Evolutionary conservation across 2,797 vertebrate species (phyloP).

Genomic region (Pelobates cultripes): DNA sequence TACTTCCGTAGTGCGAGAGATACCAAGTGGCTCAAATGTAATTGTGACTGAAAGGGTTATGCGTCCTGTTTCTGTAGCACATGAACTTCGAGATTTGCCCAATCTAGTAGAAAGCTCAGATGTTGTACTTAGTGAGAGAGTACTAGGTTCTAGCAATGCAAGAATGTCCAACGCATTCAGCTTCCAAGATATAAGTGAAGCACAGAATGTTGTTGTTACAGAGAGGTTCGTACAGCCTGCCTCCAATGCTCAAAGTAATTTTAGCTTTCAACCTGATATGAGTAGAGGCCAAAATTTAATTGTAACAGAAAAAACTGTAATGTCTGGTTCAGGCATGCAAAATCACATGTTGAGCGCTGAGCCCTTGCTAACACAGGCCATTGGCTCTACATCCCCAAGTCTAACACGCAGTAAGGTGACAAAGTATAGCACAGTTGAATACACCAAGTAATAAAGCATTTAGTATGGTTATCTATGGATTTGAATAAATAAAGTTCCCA

Average conservation of each 20-base stretch:
- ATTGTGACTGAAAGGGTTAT: slow-evolving; percentile 76
- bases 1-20: slow-evolving; percentile 62
- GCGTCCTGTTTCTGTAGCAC: slow-evolving; percentile 41
- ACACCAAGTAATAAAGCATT: slow-evolving; percentile 66
- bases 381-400: slow-evolving; percentile 66
- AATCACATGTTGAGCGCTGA: slow-evolving; percentile 37
- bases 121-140: slow-evolving; percentile 74
- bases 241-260: slow-evolving; percentile 57
- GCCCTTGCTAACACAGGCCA: slow-evolving; percentile 66
- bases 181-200: slow-evolving; percentile 63
- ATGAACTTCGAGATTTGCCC: slow-evolving; percentile 66
- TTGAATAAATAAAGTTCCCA: not conserved
- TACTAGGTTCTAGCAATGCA: slow-evolving; percentile 69
- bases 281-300: slow-evolving; percentile 58
- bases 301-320: slow-evolving; percentile 62
- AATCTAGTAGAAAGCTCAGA: slow-evolving; percentile 74
- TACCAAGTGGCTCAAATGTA: slow-evolving; percentile 73
- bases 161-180: slow-evolving; percentile 64
- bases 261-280: slow-evolving; percentile 64
- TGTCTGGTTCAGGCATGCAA: slow-evolving; percentile 64
- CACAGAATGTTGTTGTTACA: slow-evolving; percentile 56
- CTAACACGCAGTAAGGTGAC: slow-evolving; percentile 71
- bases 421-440: slow-evolving; percentile 75
- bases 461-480: not conserved
- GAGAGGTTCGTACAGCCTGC: slow-evolving; percentile 45